Percentiles rank a stretch among this genome's conserved stretches.
Conservation (phyloP, 2,888 invertebrate species). For the Euproctis similis region DNA sequence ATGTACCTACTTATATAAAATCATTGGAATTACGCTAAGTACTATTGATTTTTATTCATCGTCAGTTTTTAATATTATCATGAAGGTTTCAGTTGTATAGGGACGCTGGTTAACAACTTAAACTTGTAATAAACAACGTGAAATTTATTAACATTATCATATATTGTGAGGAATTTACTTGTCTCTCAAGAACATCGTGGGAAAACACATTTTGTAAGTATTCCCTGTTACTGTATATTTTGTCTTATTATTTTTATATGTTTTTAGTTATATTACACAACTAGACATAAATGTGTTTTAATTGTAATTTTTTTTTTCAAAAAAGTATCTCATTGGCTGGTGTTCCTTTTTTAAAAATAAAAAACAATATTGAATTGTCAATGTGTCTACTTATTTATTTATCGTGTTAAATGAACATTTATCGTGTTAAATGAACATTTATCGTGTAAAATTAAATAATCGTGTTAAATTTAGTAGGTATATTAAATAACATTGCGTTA, state of each 20-base stretch:
- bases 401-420: too few species aligned
- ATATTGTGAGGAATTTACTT: conserved; percentile 35
- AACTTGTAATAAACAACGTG: conserved; percentile 8
- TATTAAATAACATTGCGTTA: not conserved
- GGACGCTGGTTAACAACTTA: conserved; percentile 7
- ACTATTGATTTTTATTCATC: conserved; percentile 69
- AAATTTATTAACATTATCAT: conserved; percentile 14
- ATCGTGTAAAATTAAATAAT: too few species aligned
- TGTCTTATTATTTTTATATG: conserved; percentile 8
- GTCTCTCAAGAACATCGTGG: conserved; percentile 49
- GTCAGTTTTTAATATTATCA: conserved; percentile 62
- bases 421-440: too few species aligned
- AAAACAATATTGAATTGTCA: too few species aligned
- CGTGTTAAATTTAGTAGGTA: too few species aligned
- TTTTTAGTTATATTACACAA: not conserved
- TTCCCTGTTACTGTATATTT: conserved; percentile 16
- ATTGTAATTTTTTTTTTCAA: too few species aligned
- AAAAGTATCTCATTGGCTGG: too few species aligned
- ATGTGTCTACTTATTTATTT: too few species aligned
- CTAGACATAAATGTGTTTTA: too few species aligned
- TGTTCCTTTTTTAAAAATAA: too few species aligned
- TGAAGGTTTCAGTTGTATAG: conserved; percentile 51
- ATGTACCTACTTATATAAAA: conserved; percentile 30
- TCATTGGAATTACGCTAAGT: conserved; percentile 49
- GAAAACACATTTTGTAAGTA: conserved; percentile 51